Evolutionary conservation across 2,888 invertebrate species (phyloP), one percentile per base, ranked within the genome.

Genomic region (Lampropteryx suffumata): DNA sequence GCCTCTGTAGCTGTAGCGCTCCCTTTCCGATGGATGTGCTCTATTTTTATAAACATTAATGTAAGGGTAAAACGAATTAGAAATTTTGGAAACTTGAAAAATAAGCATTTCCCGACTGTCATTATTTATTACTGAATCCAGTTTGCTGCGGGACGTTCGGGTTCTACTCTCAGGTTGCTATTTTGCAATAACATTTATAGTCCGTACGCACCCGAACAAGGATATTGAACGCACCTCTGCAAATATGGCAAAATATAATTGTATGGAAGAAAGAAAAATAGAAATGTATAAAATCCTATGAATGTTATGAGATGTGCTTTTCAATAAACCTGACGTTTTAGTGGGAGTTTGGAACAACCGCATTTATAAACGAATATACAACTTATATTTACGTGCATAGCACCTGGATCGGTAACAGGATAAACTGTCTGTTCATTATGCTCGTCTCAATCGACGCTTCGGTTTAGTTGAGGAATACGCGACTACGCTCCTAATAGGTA

Each of bases 1-100:
- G n/a, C n/a, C n/a, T n/a, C n/a, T n/a, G n/a, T n/a, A n/a, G n/a
- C n/a, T n/a, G 21, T 6, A 24, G 24, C 24, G 7, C 24, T 6
- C 24, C 24, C 24, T 24, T 24, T 42, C 17, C 28, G 11, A 10
- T 32, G 52, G 54, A 58, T 50, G 50, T 42, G 47, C 53, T 59
- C 45, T 56, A 51, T 58, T 61, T 59, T 61, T 61, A 49, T 59
- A 59, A 58, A 47, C 29, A 57, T 49, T 55, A 43, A 44, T 57
- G 39, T 61, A 57, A 61, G 51, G 48, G 47, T 55, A n/a, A 53
- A 58, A 57, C 61, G 61, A 61, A 61, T 58, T 58, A 52, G 54
- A 61, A 21, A 51, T 59, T 59, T 61, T 57, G 50, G 44, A 51
- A 51, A 53, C 48, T 55, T 55, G 44, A 58, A 51, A 50, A 32